Percentiles rank a stretch among this genome's conserved stretches.
phyloP scores from a whole-genome alignment of 2,113 vertebrate species.

The Menura novaehollandiae region DNA sequence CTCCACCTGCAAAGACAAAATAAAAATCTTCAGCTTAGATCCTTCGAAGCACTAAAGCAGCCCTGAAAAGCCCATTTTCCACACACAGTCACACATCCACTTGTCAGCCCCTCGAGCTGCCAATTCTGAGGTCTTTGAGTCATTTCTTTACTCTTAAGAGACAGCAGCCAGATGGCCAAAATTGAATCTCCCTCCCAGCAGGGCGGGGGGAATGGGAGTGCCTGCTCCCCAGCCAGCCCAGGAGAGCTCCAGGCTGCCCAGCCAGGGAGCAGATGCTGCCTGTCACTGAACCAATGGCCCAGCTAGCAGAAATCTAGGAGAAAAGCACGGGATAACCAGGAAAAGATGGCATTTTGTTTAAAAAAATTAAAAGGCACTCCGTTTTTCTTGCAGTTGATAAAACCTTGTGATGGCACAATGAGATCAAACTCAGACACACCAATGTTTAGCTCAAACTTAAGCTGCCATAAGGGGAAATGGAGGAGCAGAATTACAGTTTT shows the following conservation, averaged over 20 bases:
- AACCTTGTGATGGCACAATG: accelerated
- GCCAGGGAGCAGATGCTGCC: neutral
- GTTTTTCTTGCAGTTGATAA: neutral
- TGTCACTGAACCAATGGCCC: neutral
- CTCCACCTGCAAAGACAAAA: neutral
- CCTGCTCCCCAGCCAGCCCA: neutral
- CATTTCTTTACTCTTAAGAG: neutral
- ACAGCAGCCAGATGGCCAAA: conserved; percentile 8
- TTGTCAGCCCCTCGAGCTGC: neutral
- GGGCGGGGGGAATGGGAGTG: neutral
- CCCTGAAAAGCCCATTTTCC: neutral
- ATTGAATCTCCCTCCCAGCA: neutral
- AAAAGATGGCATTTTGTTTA: neutral
- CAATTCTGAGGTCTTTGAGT: neutral
- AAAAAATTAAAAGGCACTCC: neutral
- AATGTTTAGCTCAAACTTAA: neutral
- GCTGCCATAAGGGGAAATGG: neutral
- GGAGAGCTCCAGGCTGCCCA: neutral
- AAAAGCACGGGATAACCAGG: accelerated
- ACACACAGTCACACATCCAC: neutral
- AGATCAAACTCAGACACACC: neutral
- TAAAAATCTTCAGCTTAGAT: neutral
- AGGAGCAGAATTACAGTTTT: neutral
- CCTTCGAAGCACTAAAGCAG: neutral
- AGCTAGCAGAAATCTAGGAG: neutral